Evolutionary conservation across 2,888 invertebrate genomes (phyloP), one percentile per base, ranked within the genome.

Genomic region (Coleophora deauratella): DNA sequence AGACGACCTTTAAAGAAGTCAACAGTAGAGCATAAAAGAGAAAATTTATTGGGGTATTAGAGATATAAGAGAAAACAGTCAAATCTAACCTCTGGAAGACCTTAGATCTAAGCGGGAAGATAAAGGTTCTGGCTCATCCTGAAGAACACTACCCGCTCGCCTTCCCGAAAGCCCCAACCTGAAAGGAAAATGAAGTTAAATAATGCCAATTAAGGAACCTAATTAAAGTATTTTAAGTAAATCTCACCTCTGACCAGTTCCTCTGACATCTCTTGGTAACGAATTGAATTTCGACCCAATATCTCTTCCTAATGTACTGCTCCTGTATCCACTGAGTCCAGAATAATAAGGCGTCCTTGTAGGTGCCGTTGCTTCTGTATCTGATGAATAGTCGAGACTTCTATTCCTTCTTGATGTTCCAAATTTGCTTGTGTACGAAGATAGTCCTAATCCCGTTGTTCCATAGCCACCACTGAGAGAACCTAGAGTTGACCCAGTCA

Each of bases 321-420:
- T 85, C 42, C 82, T 67, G 42, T 85, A 85, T 15, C 85, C 82
- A 54, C 82, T 82, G 33, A 85, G 63, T 10, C 84, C 89, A 55
- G 92, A 91, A 72, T 94, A 94, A 65, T 94, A 93, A 39, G 93
- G 92, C 52, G 86, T 70, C 47, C 92, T 87, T 10, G 93, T 90
- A 6, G 93, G 93, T 47, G 92, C 92, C 0, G 94, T 94, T n/a
- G 95, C 94, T 84, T 98, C 98, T 0, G 98, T 97, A 67, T 98
- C 98, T 38, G 97, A 97, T 15, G 97, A 97, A 74, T 96, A 96
- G 78, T 96, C 96, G 67, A 97, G 82, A 51, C 93, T 93, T 56
- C 94, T 87, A 58, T 93, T 92, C 50, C 95, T 89, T 59, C 94
- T 88, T 1, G 90, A 88, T 46, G 93, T 82, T 4, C 93, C 86